Evolutionary conservation across 2,113 vertebrate species (phyloP), one percentile per base, ranked within the genome.

Genomic region (Delphinus delphis): DNA sequence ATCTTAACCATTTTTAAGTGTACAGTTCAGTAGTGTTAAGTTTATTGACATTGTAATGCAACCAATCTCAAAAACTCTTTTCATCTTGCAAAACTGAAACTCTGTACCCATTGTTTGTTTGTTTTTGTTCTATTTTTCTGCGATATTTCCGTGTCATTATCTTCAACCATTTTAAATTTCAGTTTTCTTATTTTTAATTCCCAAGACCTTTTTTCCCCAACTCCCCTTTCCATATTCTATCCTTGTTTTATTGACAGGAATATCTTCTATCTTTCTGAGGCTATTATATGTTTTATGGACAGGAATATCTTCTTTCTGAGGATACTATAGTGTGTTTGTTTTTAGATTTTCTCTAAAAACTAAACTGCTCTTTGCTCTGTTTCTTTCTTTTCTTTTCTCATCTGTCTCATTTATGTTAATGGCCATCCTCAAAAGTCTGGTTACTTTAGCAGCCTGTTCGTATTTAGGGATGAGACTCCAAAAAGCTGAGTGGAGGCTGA

Each of bases 351-450:
- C 55, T 88, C 68, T 53, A 53, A 53, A 53, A 53, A 53, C 53
- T 53, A 53, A 53, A 53, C 50, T 73, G 23, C n/a, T 74, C 58
- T 79, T 65, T 90, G 31, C 55, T 88, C 31, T 74, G 15, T 93
- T 87, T 83, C 18, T 71, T 71, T 79, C 36, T 25, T 21, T 55
- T 26, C 18, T 26, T 79, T n/a, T 92, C 50, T 55, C 5, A 25
- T 63, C 17, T 89, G 33, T 81, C 33, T 88, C 62, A 76, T 82
- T 95, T 50, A 84, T 84, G 84, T 84, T 96, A 77, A 71, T 58
- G 31, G 20, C 77, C 53, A 73, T 44, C 20, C 36, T 96, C 55
- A 88, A 60, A 92, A 44, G 20, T 80, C 80, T 65, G 63, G 58
- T 33, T 65, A 73, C 25, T 44, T 70, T 88, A 94, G 67, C 44